Evolutionary conservation across 2,797 vertebrate species (phyloP).

Genomic region (Scolopax rusticola): DNA sequence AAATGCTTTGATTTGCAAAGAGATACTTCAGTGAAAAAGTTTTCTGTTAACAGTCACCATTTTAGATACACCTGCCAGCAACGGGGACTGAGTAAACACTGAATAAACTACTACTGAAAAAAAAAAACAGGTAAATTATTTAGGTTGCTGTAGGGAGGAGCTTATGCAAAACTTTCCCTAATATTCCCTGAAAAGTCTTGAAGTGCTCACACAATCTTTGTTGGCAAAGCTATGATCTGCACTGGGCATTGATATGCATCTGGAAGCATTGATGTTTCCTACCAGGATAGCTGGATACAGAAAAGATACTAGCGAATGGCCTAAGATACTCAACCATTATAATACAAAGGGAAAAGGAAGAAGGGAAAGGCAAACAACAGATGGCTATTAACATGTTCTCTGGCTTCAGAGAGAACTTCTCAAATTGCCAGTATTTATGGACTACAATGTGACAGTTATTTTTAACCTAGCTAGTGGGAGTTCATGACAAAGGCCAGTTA

Average conservation of each 20-base stretch:
- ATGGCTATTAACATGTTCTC: neutral
- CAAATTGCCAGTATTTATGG: neutral
- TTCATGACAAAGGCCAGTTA: neutral
- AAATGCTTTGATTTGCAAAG: neutral
- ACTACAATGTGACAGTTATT: neutral
- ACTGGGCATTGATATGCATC: rapidly evolving
- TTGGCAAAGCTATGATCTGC: neutral
- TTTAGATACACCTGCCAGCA: neutral
- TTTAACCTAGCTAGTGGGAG: neutral
- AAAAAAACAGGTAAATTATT: neutral
- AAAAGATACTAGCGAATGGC: neutral
- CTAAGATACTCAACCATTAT: neutral
- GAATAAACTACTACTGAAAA: neutral
- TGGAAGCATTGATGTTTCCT: neutral
- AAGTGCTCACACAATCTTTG: neutral
- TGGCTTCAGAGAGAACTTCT: neutral
- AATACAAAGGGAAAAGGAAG: neutral
- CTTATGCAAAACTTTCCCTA: neutral
- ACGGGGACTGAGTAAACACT: rapidly evolving
- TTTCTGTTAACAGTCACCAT: neutral
- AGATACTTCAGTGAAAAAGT: neutral
- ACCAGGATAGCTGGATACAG: neutral
- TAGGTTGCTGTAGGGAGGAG: neutral
- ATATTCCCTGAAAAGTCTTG: neutral
- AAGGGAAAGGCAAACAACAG: neutral